These are phyloP conservation scores for Pachypanchax playfairii DNA, from an alignment of 2,113 vertebrate species.

Conservation along the genomic window DNA sequence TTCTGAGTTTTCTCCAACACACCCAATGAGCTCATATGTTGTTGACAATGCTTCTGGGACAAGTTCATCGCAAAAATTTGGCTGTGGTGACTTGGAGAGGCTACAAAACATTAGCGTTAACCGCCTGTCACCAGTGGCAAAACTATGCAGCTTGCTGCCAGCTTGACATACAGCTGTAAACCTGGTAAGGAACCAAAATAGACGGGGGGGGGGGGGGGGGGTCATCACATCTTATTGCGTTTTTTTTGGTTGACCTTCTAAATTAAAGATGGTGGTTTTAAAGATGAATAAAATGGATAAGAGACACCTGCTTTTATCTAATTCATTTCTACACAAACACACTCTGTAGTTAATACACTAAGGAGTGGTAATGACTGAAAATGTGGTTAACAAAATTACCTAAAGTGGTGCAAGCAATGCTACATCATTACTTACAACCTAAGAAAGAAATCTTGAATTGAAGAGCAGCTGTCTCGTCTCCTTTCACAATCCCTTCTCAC, in stretches of 20 bases:
- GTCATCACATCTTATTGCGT: conserved; percentile 29
- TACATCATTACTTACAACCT: conserved; percentile 9
- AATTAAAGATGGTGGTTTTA: conserved; percentile 20
- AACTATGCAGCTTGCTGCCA: conserved; percentile 35
- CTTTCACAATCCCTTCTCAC: conserved; percentile 41
- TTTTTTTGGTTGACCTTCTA: conserved; percentile 22
- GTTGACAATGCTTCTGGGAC: conserved; percentile 43
- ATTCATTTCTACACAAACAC: not conserved
- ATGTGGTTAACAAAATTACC: conserved; percentile 3
- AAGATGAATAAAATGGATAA: not conserved
- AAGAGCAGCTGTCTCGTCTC: conserved; percentile 30
- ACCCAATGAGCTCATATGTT: conserved; percentile 64
- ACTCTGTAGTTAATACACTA: not conserved
- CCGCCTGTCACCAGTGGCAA: conserved; percentile 39
- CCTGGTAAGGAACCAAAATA: conserved; percentile 52
- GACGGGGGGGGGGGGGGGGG: conserved; percentile 22
- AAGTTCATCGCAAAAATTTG: conserved; percentile 58
- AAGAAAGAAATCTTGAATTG: conserved; percentile 29
- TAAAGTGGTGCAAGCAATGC: not conserved
- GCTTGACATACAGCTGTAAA: conserved; percentile 65
- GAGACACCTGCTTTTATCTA: not conserved
- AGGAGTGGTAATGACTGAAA: not conserved
- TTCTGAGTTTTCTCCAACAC: conserved; percentile 49
- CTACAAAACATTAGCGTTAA: conserved; percentile 57
- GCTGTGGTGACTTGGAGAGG: conserved; percentile 45